Evolutionary conservation across 2,113 vertebrate species (phyloP).

Genomic region (Tenrec ecaudatus): DNA sequence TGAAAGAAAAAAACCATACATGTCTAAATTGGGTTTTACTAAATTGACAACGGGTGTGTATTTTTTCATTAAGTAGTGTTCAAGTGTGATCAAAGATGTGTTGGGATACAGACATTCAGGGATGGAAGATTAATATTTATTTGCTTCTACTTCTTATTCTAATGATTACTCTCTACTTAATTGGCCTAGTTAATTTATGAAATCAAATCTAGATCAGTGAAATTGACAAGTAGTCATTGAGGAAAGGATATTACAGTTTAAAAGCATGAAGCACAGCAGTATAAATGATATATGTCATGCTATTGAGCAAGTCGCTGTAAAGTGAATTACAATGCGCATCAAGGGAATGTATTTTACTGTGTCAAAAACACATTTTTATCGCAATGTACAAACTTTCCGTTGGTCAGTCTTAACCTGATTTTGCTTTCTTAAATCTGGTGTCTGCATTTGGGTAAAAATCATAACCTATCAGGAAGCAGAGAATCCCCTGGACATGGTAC

Average conservation of each 20-base stretch:
- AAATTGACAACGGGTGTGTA: slow-evolving; percentile 6
- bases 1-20: slow-evolving; percentile 52
- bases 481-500: too few species aligned
- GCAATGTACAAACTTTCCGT: slow-evolving; percentile 77
- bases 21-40: slow-evolving; percentile 53
- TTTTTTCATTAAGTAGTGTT: slow-evolving; percentile 47
- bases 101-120: slow-evolving; percentile 71
- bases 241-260: slow-evolving; percentile 86
- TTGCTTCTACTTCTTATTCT: slow-evolving; percentile 86
- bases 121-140: slow-evolving; percentile 85
- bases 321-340: slow-evolving; percentile 84
- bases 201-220: slow-evolving; percentile 87
- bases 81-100: slow-evolving; percentile 63
- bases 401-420: slow-evolving; percentile 71
- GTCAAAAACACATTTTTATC: slow-evolving; percentile 82
- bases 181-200: slow-evolving; percentile 87
- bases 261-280: slow-evolving; percentile 85
- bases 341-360: slow-evolving; percentile 78
- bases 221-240: slow-evolving; percentile 87
- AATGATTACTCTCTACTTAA: slow-evolving; percentile 86
- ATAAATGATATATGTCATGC: slow-evolving; percentile 86
- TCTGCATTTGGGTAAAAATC: slow-evolving; percentile 71
- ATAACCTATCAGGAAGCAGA: neutral
- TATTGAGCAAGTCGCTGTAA: slow-evolving; percentile 84
- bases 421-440: slow-evolving; percentile 52